Percentiles rank a stretch among this genome's conserved stretches.
phyloP scores from a whole-genome alignment of 2,888 invertebrate genomes.

The Julus scanicus region DNA sequence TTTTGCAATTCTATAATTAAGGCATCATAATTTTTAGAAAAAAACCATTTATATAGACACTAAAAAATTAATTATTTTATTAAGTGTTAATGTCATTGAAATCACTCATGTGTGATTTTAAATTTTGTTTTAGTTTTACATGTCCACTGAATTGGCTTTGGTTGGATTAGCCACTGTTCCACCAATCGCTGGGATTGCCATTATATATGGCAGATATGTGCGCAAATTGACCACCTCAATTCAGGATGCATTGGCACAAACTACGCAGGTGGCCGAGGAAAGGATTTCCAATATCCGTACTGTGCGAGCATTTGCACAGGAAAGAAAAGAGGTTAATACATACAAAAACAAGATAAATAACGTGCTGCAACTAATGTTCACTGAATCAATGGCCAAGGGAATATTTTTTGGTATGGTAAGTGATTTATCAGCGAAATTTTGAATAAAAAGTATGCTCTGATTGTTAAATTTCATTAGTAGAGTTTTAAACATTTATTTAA shows the following conservation, averaged over 20 bases:
- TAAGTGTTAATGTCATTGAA: no score
- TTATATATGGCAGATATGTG: constrained; percentile 77
- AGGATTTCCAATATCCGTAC: constrained; percentile 91
- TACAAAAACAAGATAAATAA: constrained; percentile 77
- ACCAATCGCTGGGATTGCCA: constrained; percentile 85
- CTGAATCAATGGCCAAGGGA: constrained; percentile 87
- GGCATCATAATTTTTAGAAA: no score
- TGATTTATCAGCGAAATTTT: constrained; percentile 48
- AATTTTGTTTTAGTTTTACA: constrained; percentile 77
- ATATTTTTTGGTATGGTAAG: constrained; percentile 90
- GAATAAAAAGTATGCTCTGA: background rate
- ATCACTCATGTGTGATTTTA: no score
- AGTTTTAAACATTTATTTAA: constrained; percentile 48
- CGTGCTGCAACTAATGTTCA: constrained; percentile 82
- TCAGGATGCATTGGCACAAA: constrained; percentile 71
- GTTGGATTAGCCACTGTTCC: constrained; percentile 91
- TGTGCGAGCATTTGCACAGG: constrained; percentile 91
- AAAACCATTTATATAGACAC: no score
- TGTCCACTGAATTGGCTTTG: constrained; percentile 87
- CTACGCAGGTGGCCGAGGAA: constrained; percentile 86
- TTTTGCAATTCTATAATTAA: background rate
- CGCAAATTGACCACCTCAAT: constrained; percentile 83
- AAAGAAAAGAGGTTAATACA: constrained; percentile 77
- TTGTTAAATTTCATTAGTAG: background rate
- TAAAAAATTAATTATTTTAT: no score